phyloP scores from a whole-genome alignment of 2,888 invertebrate species.

The Nasonovia ribisnigri region DNA sequence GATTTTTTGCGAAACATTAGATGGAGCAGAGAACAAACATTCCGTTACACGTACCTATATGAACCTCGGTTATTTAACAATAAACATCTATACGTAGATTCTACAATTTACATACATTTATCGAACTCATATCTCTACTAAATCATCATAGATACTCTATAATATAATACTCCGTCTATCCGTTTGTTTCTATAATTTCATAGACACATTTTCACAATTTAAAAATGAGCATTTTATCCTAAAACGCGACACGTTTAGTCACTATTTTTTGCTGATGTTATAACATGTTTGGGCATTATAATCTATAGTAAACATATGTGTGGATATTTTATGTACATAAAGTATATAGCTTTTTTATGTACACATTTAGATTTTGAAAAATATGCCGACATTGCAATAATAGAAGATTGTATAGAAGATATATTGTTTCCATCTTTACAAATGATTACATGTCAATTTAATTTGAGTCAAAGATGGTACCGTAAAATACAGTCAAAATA shows the following conservation, averaged over 20 bases:
- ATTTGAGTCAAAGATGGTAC: neutral
- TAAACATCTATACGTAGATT: neutral
- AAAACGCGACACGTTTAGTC: neutral
- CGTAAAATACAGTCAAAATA: neutral
- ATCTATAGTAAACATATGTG: neutral
- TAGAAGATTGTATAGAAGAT: no score
- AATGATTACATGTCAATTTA: neutral
- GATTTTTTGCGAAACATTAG: neutral
- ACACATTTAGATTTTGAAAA: neutral
- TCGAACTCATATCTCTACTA: neutral
- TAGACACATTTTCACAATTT: neutral
- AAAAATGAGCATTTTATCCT: neutral
- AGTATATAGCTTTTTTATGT: neutral
- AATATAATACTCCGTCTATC: neutral
- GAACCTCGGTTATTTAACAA: neutral
- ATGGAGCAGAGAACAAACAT: neutral
- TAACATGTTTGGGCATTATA: neutral
- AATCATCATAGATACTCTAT: neutral
- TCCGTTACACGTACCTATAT: neutral
- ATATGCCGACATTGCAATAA: neutral
- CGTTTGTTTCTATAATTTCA: neutral
- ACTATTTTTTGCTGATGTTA: neutral
- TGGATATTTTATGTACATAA: neutral
- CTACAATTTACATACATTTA: no score
- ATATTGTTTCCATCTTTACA: neutral